phyloP scores from a whole-genome alignment of 2,113 vertebrate genomes.

The Elgaria multicarinata region DNA sequence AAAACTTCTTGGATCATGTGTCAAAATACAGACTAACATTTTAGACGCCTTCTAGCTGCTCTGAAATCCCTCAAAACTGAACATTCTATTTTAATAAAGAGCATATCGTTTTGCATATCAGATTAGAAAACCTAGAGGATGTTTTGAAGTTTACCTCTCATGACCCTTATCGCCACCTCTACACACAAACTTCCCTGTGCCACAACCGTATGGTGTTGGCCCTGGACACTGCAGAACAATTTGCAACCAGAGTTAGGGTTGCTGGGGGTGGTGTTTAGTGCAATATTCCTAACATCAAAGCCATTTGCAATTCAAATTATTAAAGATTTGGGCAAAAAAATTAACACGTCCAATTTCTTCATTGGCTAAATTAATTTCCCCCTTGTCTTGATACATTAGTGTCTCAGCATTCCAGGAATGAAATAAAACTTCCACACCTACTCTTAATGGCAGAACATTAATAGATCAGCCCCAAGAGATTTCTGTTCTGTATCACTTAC shows the following conservation, averaged over 20 bases:
- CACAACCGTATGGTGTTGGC: not conserved
- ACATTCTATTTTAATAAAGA: not conserved
- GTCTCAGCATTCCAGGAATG: not conserved
- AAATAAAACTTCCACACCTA: conserved; percentile 1
- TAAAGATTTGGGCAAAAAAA: not conserved
- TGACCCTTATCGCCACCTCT: not conserved
- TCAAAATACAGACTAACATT: not conserved
- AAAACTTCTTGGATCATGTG: no score
- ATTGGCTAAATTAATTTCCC: not conserved
- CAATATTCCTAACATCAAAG: not conserved
- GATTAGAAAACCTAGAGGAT: not conserved
- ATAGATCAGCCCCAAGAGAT: not conserved
- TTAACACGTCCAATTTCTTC: not conserved
- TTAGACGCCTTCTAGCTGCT: not conserved
- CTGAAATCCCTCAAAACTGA: not conserved
- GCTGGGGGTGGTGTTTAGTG: no score
- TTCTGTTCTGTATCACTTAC: rapidly evolving
- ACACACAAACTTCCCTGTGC: not conserved
- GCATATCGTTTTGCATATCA: no score
- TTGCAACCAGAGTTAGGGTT: not conserved
- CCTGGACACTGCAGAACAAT: not conserved
- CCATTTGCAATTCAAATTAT: not conserved
- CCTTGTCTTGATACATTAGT: not conserved
- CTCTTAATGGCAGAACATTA: not conserved
- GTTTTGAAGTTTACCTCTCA: not conserved